Conservation (phyloP, 2,888 invertebrate species). For the Spodoptera littoralis region DNA sequence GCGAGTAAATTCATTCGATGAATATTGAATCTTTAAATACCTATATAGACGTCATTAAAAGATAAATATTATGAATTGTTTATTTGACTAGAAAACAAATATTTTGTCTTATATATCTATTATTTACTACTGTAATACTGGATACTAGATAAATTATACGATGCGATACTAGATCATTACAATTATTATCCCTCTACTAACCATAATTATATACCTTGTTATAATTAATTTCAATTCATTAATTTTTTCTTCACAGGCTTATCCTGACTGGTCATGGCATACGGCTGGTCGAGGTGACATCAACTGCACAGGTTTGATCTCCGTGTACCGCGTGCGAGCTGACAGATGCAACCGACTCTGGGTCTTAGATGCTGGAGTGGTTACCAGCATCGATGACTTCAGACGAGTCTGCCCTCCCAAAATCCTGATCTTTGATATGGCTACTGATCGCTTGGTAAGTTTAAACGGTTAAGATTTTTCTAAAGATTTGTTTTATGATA, state of each 20-base stretch:
- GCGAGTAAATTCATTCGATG: too few relatives aligned
- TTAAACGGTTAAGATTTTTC: background rate
- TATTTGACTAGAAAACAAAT: too few relatives aligned
- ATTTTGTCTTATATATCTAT: too few relatives aligned
- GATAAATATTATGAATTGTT: too few relatives aligned
- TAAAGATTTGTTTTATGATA: too few relatives aligned
- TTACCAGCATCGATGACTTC: constrained; percentile 92
- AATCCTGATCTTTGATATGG: constrained; percentile 93
- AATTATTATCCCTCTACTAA: too few relatives aligned
- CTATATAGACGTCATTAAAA: too few relatives aligned
- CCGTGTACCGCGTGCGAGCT: constrained; percentile 92
- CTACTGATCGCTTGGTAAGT: constrained; percentile 91
- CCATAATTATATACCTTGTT: too few relatives aligned
- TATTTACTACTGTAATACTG: too few relatives aligned
- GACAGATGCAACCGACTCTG: constrained; percentile 95
- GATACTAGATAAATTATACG: too few relatives aligned
- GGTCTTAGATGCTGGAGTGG: constrained; percentile 94
- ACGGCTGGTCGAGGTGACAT: constrained; percentile 91
- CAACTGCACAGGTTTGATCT: constrained; percentile 93
- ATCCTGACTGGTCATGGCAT: constrained; percentile 94
- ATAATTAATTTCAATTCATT: background rate
- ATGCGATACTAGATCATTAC: too few relatives aligned
- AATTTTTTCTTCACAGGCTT: constrained; percentile 84
- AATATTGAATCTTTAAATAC: too few relatives aligned
- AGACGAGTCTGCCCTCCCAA: constrained; percentile 93